phyloP scores from a whole-genome alignment of 2,113 vertebrate species.

The Amphiprion percula region DNA sequence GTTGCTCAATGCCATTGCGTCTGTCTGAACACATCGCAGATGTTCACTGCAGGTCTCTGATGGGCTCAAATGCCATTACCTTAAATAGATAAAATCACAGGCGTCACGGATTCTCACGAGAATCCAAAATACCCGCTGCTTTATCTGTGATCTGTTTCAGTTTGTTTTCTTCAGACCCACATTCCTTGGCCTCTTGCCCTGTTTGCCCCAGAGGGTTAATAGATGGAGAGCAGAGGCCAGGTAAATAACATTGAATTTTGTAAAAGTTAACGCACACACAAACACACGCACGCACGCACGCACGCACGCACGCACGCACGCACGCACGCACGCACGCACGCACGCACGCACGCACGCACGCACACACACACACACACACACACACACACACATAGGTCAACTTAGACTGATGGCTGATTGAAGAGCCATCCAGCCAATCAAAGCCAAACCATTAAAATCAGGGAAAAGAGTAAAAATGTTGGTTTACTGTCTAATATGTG shows the following conservation, averaged over 20 bases:
- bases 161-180: conserved; percentile 2
- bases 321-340: too few species aligned
- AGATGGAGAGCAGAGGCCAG: background rate
- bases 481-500: too few species aligned
- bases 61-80: background rate
- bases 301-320: too few species aligned
- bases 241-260: background rate
- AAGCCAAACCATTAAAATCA: too few species aligned
- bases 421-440: too few species aligned
- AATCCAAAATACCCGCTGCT: background rate
- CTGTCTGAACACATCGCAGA: background rate
- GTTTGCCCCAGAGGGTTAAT: background rate
- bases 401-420: too few species aligned
- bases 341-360: too few species aligned
- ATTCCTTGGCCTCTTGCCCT: conserved; percentile 36
- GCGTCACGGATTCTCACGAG: background rate
- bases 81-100: background rate
- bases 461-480: too few species aligned
- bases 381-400: too few species aligned
- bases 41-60: background rate
- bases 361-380: too few species aligned
- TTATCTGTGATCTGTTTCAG: background rate
- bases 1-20: background rate
- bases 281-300: too few species aligned
- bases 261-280: too few species aligned